Percentiles rank a stretch among this genome's conserved stretches.
Conservation (phyloP, 2,113 vertebrate species). For the Myrmecophaga tridactyla region DNA sequence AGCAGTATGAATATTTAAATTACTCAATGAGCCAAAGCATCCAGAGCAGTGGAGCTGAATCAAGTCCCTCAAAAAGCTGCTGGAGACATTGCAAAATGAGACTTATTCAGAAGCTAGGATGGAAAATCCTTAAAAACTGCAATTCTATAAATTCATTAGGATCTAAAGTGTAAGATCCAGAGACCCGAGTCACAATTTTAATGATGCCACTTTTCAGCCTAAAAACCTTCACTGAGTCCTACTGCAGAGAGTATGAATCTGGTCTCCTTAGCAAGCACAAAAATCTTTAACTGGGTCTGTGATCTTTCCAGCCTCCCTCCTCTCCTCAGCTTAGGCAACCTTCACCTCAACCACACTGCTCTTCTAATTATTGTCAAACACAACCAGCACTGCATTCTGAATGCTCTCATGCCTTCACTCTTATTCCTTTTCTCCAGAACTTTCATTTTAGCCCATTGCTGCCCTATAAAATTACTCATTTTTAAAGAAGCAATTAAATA, state of each 20-base stretch:
- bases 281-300: background rate
- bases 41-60: background rate
- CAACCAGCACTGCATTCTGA: background rate
- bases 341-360: background rate
- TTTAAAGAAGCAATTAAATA: background rate
- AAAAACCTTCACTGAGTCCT: background rate
- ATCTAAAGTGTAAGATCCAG: background rate
- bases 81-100: conserved; percentile 30
- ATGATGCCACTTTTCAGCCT: background rate
- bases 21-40: background rate
- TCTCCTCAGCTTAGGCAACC: background rate
- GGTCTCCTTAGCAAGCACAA: background rate
- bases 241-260: background rate
- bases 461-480: background rate
- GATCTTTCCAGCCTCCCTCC: too few relatives aligned
- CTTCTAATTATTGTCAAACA: background rate
- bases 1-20: conserved; percentile 54
- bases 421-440: background rate
- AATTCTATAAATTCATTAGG: background rate
- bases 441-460: background rate
- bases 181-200: background rate
- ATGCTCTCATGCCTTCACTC: background rate
- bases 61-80: background rate
- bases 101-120: background rate
- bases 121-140: background rate